Base-by-base conservation (phyloP, 1,140 invertebrate species). In the Drosophila kanapiae region DNA sequence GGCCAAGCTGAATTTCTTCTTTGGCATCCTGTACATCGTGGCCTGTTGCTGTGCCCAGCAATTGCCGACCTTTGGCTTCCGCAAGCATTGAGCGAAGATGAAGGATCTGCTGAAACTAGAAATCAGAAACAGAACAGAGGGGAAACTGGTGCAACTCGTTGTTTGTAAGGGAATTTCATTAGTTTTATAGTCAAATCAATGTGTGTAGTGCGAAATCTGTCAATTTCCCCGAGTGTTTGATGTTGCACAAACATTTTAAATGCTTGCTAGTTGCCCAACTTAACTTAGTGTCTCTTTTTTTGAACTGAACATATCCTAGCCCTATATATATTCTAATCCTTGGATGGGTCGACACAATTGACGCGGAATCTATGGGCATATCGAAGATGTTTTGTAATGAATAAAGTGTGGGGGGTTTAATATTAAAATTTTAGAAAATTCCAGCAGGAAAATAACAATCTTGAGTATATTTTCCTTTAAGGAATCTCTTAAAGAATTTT, bases 21-120 rank as follows among this genome's bases (percentile, higher is more conserved):
- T 99, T 93, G 98, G 98, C 42, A 95, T 98, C 92, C 95, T 98
- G 56, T 99, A 98, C 92, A 96, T 98, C 63, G 93, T 97, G 40
- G 95, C 97, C 54, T 96, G 96, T 91, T 94, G 95, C 78, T 95
- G 95, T 94, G 94, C 94, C 56, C 91, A 93, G 58, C 93, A 93
- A 75, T 86, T 96, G 72, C 95, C 95, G 18, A 81, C 75, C 7
- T 81, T 92, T 43, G 81, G 77, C 10, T 76, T 64, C 51, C 76
- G 91, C 2, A 88, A 81, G 49, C 48, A 80, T 54, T 87, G 72
- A 84, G 40, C 45, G 51, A 42, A 70, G 65, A 51, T 27, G 13
- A 23, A 27, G 23, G 3, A 18, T 27, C 14, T 10, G 35, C 9
- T 3, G 14, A 35, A 27, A 14, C 9, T 23, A 59, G 35, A 16